These are phyloP conservation scores for Harlomillsia oculata DNA, from an alignment of 1,140 invertebrate species.

Conservation along the genomic window DNA sequence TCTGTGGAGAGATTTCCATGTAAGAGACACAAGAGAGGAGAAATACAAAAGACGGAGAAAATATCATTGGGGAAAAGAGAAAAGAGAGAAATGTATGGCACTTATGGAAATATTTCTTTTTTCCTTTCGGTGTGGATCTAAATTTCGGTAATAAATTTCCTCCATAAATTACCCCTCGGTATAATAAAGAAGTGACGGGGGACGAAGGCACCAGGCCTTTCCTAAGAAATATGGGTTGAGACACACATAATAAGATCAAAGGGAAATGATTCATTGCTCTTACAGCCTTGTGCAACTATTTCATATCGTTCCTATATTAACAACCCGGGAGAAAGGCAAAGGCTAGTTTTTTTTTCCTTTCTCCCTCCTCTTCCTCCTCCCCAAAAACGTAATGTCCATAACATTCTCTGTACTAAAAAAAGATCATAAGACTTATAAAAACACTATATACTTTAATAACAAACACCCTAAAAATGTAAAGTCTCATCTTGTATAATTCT, in stretches of 20 bases:
- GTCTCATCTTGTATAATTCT: too few relatives aligned
- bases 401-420: too few relatives aligned
- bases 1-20: too few relatives aligned
- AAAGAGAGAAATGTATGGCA: neutral
- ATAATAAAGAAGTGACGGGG: conserved; percentile 31
- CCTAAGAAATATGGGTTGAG: conserved; percentile 29
- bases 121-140: conserved; percentile 15
- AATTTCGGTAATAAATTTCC: conserved; percentile 30
- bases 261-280: conserved; percentile 26
- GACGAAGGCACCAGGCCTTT: conserved; percentile 20
- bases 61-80: too few relatives aligned
- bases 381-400: too few relatives aligned
- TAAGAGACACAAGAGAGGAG: too few relatives aligned
- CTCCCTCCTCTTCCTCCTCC: too few relatives aligned
- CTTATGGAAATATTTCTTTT: conserved; percentile 1
- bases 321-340: neutral
- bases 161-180: conserved; percentile 25
- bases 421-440: too few relatives aligned
- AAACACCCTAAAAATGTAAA: too few relatives aligned
- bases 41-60: too few relatives aligned
- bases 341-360: too few relatives aligned
- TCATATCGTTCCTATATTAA: conserved; percentile 13
- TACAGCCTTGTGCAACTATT: conserved; percentile 9
- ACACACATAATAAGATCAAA: conserved; percentile 29
- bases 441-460: too few relatives aligned